Percentiles rank a stretch among this genome's conserved stretches.
These are phyloP conservation scores for Patagioenas fasciata DNA, from an alignment of 2,113 vertebrate genomes.

Conservation along the genomic window DNA sequence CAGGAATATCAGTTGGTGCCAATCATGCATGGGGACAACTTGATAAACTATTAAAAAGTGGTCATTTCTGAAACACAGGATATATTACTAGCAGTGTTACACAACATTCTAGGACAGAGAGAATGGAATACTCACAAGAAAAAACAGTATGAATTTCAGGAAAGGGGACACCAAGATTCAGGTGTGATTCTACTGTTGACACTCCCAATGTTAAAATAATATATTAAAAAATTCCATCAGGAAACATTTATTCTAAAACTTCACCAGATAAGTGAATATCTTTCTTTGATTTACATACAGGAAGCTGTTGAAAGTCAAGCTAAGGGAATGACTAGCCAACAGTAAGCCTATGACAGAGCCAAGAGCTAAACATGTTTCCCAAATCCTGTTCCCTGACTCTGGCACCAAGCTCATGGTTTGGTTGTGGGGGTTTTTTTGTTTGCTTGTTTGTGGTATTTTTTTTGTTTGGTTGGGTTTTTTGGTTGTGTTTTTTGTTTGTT, in stretches of 20 bases:
- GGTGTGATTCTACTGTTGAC: background rate
- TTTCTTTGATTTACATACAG: background rate
- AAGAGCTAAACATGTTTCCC: background rate
- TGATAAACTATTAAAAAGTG: background rate
- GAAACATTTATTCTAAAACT: background rate
- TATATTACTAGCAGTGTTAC: background rate
- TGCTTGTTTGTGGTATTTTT: no score
- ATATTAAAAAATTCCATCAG: background rate
- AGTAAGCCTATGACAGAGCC: background rate
- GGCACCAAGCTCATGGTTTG: background rate
- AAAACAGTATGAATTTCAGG: background rate
- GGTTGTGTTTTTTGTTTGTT: background rate
- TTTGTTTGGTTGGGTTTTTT: background rate
- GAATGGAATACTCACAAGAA: background rate
- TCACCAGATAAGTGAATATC: background rate
- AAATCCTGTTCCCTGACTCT: background rate
- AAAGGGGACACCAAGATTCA: background rate
- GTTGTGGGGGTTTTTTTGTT: no score
- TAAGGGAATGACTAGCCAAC: background rate
- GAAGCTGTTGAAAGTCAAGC: background rate
- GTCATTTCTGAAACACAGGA: background rate
- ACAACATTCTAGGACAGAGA: background rate
- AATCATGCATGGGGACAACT: background rate
- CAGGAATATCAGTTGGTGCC: conserved; percentile 15
- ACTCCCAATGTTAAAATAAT: background rate